Evolutionary conservation across 2,113 vertebrate species (phyloP).

Genomic region (Acrocephalus kingi): DNA sequence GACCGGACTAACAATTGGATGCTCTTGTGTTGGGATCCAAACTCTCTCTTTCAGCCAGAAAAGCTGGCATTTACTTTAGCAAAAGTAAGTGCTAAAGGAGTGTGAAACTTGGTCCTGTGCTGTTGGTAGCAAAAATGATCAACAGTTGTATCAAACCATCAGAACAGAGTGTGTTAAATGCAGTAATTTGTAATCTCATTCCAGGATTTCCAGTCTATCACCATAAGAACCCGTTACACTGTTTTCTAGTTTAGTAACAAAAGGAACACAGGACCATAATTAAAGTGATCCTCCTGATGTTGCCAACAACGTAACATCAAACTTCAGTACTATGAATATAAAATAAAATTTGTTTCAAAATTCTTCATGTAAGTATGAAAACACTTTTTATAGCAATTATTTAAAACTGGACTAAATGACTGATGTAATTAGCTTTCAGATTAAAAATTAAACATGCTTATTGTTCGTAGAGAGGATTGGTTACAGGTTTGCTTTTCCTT

Average conservation of each 20-base stretch:
- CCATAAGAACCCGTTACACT: not conserved
- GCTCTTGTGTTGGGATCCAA: not conserved
- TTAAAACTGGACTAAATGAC: not conserved
- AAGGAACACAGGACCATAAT: not conserved
- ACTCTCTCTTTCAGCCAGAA: not conserved
- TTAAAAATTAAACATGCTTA: not conserved
- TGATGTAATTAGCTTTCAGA: not conserved
- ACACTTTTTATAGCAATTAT: not conserved
- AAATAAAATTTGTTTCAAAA: not conserved
- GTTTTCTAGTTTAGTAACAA: not conserved
- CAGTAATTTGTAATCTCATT: not conserved
- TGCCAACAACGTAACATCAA: not conserved
- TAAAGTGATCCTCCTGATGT: not conserved
- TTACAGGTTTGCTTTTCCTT: not conserved
- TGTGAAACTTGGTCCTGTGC: not conserved
- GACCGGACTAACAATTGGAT: not conserved
- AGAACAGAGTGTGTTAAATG: not conserved
- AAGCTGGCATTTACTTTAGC: not conserved
- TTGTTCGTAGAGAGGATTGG: not conserved
- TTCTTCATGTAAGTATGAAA: not conserved
- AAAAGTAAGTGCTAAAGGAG: not conserved
- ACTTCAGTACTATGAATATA: not conserved
- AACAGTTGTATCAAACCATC: not conserved
- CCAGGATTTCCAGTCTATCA: not conserved
- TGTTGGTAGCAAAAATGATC: not conserved